A percentile compares a stretch with the other conserved stretches of the same genome.
These are phyloP conservation scores for Peromyscus aztecus DNA, from an alignment of 2,797 vertebrate genomes.

Conservation along the genomic window DNA sequence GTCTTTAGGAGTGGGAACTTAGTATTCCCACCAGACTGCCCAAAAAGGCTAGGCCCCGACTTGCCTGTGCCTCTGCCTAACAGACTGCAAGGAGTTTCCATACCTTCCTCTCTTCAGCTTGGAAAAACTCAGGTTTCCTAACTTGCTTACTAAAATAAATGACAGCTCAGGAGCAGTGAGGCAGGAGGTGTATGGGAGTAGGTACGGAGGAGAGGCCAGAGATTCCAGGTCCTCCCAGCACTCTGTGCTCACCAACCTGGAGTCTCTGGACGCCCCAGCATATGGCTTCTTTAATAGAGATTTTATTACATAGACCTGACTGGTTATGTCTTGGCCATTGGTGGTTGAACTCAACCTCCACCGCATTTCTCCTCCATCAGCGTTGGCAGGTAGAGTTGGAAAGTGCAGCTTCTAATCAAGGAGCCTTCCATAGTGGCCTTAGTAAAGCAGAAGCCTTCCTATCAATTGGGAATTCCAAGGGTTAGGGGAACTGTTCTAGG, in stretches of 20 bases:
- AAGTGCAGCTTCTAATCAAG: background rate
- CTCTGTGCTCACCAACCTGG: background rate
- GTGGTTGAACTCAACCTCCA: background rate
- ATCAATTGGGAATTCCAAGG: background rate
- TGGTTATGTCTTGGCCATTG: background rate
- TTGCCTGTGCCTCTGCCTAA: background rate
- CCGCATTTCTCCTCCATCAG: background rate
- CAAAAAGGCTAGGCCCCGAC: background rate
- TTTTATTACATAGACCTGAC: background rate
- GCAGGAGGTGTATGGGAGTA: background rate
- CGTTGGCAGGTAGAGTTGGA: background rate
- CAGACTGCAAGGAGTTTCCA: background rate
- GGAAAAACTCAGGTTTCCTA: background rate
- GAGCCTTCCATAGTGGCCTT: background rate
- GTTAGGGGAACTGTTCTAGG: background rate
- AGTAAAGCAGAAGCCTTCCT: background rate
- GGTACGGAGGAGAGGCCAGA: background rate
- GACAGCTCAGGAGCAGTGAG: background rate
- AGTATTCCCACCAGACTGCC: no score
- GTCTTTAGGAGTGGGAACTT: no score
- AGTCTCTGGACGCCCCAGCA: background rate
- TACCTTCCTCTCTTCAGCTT: background rate
- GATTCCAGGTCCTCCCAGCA: background rate
- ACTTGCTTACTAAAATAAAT: background rate
- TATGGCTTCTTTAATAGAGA: background rate